A percentile compares a stretch with the other conserved stretches of the same genome.
These are phyloP conservation scores for Connochaetes taurinus DNA, from an alignment of 2,113 vertebrate species.

Conservation along the genomic window DNA sequence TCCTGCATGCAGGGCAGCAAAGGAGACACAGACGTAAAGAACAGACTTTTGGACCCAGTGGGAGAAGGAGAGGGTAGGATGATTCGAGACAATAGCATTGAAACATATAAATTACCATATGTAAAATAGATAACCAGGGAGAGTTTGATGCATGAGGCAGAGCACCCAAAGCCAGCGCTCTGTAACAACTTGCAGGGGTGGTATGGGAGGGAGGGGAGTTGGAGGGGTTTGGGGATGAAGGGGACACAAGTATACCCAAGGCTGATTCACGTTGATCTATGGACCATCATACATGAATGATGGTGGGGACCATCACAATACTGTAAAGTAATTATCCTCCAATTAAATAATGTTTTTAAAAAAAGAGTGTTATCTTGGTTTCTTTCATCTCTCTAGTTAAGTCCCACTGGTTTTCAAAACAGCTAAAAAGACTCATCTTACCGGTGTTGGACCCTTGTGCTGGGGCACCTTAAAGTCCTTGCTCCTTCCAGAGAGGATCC, in stretches of 20 bases:
- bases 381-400: background rate
- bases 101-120: background rate
- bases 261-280: background rate
- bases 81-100: background rate
- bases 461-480: background rate
- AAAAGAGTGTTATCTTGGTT: background rate
- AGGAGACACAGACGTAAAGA: background rate
- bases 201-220: background rate
- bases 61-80: background rate
- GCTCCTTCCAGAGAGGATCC: background rate
- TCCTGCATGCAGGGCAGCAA: background rate
- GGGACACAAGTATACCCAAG: background rate
- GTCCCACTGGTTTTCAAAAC: background rate
- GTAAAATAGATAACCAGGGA: background rate
- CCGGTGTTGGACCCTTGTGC: background rate
- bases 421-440: background rate
- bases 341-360: background rate
- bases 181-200: background rate
- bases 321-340: background rate
- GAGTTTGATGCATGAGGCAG: background rate
- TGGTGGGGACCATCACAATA: background rate
- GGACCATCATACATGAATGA: background rate
- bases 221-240: background rate
- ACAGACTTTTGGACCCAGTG: background rate
- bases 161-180: background rate